Evolutionary conservation across 2,113 vertebrate genomes (phyloP).

Genomic region (Serilophus lunatus): DNA sequence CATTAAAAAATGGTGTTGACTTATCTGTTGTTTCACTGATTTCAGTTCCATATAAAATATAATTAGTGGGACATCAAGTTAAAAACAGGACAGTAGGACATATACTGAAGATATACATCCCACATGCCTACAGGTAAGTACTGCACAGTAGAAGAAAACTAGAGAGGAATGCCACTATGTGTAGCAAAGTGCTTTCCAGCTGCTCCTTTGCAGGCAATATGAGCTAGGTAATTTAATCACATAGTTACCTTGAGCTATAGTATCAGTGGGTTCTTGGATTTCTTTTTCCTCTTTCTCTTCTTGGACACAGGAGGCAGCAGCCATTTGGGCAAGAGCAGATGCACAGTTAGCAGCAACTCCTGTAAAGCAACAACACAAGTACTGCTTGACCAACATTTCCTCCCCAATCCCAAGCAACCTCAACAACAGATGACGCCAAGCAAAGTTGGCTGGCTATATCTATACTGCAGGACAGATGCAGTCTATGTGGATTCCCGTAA

Average conservation of each 20-base stretch:
- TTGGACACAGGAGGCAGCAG: slow-evolving; percentile 95
- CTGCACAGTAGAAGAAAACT: background rate
- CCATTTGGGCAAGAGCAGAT: slow-evolving; percentile 96
- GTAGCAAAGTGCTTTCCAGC: background rate
- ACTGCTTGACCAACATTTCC: background rate
- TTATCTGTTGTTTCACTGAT: background rate
- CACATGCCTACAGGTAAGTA: background rate
- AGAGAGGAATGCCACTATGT: background rate
- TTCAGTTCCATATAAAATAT: background rate
- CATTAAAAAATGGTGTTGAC: background rate
- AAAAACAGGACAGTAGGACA: background rate
- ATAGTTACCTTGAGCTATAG: slow-evolving; percentile 88
- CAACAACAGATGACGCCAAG: background rate
- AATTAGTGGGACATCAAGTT: background rate
- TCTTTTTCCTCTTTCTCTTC: slow-evolving; percentile 94
- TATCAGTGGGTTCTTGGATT: slow-evolving; percentile 79
- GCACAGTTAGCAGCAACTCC: slow-evolving; percentile 96
- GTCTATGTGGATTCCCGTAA: background rate
- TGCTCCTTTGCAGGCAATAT: background rate
- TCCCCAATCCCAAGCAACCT: background rate
- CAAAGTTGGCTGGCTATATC: background rate
- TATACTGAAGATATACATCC: background rate
- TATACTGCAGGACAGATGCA: background rate
- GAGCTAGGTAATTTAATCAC: background rate
- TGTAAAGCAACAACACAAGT: slow-evolving; percentile 51